Evolutionary conservation across 2,113 vertebrate species (phyloP).

Genomic region (Lates calcarifer): DNA sequence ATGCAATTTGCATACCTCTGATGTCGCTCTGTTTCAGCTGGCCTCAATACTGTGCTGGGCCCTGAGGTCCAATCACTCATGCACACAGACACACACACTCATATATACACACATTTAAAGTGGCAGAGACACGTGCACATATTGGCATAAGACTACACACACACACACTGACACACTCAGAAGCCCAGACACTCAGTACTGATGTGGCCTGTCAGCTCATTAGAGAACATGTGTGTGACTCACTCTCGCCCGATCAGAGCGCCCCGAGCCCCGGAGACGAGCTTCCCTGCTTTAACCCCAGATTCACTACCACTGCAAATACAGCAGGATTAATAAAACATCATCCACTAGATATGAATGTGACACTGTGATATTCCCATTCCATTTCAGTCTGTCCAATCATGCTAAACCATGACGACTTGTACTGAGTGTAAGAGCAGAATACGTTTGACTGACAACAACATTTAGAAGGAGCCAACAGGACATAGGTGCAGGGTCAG

Average conservation of each 20-base stretch:
- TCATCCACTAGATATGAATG: not conserved
- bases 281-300: slow-evolving; percentile 13
- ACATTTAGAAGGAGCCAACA: too few species aligned
- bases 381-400: not conserved
- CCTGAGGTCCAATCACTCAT: slow-evolving; percentile 28
- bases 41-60: slow-evolving; percentile 35
- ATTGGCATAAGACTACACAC: slow-evolving; percentile 1
- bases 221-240: slow-evolving; percentile 47
- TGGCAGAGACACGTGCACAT: slow-evolving; percentile 1
- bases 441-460: too few species aligned
- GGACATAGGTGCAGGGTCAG: too few species aligned
- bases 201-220: slow-evolving; percentile 41
- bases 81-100: not conserved
- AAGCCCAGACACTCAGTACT: slow-evolving; percentile 5
- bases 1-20: slow-evolving; percentile 49
- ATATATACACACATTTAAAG: slow-evolving; percentile 8
- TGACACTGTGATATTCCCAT: not conserved
- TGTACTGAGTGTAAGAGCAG: not conserved
- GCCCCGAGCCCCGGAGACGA: not conserved
- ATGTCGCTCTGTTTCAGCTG: slow-evolving; percentile 47
- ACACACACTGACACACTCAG: slow-evolving; percentile 2
- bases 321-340: not conserved
- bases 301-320: not conserved
- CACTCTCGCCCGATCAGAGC: slow-evolving; percentile 25
- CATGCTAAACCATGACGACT: not conserved